Evolutionary conservation across 2,888 invertebrate genomes (phyloP).

Genomic region (Esperia sulphurella): DNA sequence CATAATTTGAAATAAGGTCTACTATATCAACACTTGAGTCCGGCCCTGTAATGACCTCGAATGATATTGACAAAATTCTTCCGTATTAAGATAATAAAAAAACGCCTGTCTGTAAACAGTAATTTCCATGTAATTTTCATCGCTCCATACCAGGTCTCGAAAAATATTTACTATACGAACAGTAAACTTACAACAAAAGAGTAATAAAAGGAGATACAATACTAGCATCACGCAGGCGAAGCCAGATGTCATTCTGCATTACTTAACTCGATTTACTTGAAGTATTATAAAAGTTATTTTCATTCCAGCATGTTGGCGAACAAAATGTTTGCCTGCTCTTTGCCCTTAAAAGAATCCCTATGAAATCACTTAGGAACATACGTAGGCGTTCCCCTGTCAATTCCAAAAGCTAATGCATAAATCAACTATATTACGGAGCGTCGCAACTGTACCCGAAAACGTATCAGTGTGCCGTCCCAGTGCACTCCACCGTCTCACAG

Average conservation of each 20-base stretch:
- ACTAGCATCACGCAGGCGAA: not conserved
- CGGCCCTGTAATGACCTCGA: too few relatives aligned
- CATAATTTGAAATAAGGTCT: too few relatives aligned
- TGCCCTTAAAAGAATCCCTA: not conserved
- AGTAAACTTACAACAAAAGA: too few relatives aligned
- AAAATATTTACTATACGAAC: too few relatives aligned
- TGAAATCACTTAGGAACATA: slow-evolving; percentile 8
- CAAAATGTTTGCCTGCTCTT: not conserved
- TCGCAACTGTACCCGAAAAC: slow-evolving; percentile 56
- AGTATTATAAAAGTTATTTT: not conserved
- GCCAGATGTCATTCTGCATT: not conserved
- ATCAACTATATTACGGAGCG: slow-evolving; percentile 49
- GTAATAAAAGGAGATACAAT: too few relatives aligned
- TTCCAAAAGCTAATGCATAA: slow-evolving; percentile 48
- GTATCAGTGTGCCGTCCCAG: slow-evolving; percentile 70
- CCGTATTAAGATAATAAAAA: too few relatives aligned
- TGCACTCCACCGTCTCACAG: slow-evolving; percentile 68
- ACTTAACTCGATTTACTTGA: not conserved
- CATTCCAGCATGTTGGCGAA: not conserved
- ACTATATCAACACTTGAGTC: too few relatives aligned
- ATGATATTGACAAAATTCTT: too few relatives aligned
- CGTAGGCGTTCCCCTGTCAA: slow-evolving; percentile 35
- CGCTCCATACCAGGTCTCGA: too few relatives aligned
- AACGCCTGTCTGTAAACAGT: too few relatives aligned
- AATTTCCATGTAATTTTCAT: too few relatives aligned